Evolutionary conservation across 2,797 vertebrate species (phyloP).

Genomic region (Phataginus tricuspis): DNA sequence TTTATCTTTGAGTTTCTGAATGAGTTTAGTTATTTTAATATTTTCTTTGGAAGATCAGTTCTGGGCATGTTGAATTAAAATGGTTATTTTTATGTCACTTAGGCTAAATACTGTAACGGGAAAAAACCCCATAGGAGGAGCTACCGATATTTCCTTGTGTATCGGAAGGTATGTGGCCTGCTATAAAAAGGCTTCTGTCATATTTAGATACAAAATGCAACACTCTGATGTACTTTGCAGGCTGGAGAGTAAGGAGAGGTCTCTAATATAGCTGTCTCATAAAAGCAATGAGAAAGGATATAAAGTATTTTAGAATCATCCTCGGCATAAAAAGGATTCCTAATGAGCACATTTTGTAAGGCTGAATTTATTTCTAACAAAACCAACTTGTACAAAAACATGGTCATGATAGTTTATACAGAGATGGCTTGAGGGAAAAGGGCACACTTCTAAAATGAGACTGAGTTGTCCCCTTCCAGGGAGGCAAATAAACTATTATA

Average conservation of each 20-base stretch:
- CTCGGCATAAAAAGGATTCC: constrained; percentile 50
- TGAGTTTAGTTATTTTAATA: constrained; percentile 79
- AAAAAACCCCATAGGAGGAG: constrained; percentile 58
- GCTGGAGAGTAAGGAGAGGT: constrained; percentile 55
- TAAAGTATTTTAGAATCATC: constrained; percentile 69
- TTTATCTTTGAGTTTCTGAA: constrained; percentile 83
- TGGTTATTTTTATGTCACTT: constrained; percentile 78
- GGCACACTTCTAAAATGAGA: neutral
- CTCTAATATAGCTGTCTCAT: constrained; percentile 62
- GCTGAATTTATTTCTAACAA: constrained; percentile 69
- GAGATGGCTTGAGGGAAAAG: neutral
- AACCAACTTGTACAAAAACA: constrained; percentile 36
- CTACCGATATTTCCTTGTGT: constrained; percentile 61
- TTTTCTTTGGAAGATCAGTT: constrained; percentile 82
- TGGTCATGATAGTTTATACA: neutral
- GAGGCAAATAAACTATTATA: constrained; percentile 34
- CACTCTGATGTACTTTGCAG: constrained; percentile 50
- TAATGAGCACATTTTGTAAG: constrained; percentile 70
- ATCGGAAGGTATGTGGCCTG: neutral
- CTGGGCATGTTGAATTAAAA: constrained; percentile 79
- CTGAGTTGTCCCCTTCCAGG: neutral
- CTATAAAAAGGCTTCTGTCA: constrained; percentile 72
- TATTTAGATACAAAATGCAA: constrained; percentile 48
- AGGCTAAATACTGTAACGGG: constrained; percentile 65
- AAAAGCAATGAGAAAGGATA: constrained; percentile 74